Evolutionary conservation across 2,113 vertebrate species (phyloP), one percentile per base, ranked within the genome.

Genomic region (Centropristis striata): DNA sequence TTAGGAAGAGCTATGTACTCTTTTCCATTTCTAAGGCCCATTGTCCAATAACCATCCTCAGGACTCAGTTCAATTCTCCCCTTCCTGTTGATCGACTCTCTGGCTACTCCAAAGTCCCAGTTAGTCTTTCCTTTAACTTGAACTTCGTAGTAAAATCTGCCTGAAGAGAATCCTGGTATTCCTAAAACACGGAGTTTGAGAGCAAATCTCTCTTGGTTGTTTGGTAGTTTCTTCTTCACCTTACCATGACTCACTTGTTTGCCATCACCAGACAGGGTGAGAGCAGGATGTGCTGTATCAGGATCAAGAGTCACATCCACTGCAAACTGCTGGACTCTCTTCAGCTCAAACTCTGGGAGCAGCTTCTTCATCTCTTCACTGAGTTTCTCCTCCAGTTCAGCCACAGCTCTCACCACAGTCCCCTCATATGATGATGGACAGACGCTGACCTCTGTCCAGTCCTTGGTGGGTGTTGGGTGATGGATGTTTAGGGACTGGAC

Each of bases 11-110:
- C 75, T 16, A 11, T 0, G 6, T 65, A 80, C 1, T 73, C 1
- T 36, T 66, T 50, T 49, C 10, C 8, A 23, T 41, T 36, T 20
- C 9, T 80, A 27, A 64, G 18, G 0, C 23, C 1, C 18, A 79
- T 20, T 0, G 8, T 12, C 67, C 75, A 78, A 28, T 13, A n/a
- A 12, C 77, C 77, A 0, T 25, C 0, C 0, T 25, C 0, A 42
- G 42, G 60, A 0, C 9, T 36, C 13, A 27, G 2, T 21, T 1
- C 0, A n/a, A 47, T 13, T 0, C 0, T 0, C 5, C 1, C 41
- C 9, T 55, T 71, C 76, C 67, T 64, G 16, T 23, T 14, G 49
- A 54, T 41, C 1, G 67, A 70, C 75, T 69, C 64, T 50, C 64
- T 57, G 57, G 7, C 25, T 49, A 73, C 75, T 57, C 81, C 75